A percentile compares a stretch with the other conserved stretches of the same genome.
phyloP scores from a whole-genome alignment of 2,113 vertebrate genomes.

The Oceanites oceanicus region DNA sequence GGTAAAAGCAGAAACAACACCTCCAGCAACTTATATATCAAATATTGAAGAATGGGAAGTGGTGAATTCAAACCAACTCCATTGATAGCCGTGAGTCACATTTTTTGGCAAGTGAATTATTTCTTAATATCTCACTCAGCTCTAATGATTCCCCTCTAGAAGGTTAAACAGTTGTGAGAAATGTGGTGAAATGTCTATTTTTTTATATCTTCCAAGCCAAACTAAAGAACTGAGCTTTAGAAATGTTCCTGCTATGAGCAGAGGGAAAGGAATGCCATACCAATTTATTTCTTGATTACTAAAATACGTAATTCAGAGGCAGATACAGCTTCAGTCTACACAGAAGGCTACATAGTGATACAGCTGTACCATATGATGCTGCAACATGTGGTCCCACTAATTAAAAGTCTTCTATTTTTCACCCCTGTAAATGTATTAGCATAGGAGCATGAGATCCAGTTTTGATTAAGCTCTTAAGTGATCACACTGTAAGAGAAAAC shows the following conservation, averaged over 20 bases:
- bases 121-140: background rate
- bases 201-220: slow-evolving; percentile 8
- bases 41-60: background rate
- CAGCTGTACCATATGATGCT: background rate
- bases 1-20: background rate
- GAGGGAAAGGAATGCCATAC: slow-evolving; percentile 3
- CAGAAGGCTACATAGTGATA: background rate
- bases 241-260: background rate
- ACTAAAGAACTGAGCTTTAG: slow-evolving; percentile 5
- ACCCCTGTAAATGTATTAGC: background rate
- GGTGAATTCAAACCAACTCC: background rate
- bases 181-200: background rate
- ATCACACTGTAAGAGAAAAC: background rate
- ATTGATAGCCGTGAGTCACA: background rate
- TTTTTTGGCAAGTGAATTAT: slow-evolving; percentile 8
- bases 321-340: background rate
- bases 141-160: background rate
- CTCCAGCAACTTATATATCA: background rate
- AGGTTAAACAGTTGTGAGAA: background rate
- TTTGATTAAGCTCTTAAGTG: background rate
- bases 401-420: background rate
- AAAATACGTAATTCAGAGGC: background rate
- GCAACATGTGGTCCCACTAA: background rate
- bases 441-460: background rate
- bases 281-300: background rate